phyloP scores from a whole-genome alignment of 2,888 invertebrate species.

The Napeogenes sylphis region DNA sequence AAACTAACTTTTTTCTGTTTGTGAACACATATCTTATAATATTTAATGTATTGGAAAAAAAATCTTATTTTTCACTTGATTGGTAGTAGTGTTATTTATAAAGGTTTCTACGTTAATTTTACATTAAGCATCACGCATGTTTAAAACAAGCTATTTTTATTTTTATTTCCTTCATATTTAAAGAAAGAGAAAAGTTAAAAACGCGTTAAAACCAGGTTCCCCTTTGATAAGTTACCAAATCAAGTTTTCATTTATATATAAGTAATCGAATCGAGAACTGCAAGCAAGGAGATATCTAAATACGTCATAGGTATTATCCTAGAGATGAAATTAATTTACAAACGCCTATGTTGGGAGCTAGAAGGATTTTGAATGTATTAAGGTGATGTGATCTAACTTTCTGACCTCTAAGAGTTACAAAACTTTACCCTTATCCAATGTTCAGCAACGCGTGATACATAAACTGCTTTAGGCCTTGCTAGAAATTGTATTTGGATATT shows the following conservation, averaged over 20 bases:
- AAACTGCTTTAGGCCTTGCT: constrained; percentile 14
- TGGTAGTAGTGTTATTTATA: too few relatives aligned
- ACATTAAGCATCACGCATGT: too few relatives aligned
- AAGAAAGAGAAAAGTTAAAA: too few relatives aligned
- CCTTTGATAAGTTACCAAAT: too few relatives aligned
- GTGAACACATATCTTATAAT: too few relatives aligned
- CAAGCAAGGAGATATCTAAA: constrained; percentile 1
- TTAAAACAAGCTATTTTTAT: too few relatives aligned
- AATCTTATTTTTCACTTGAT: too few relatives aligned
- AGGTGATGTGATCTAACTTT: constrained; percentile 12
- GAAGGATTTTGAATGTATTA: constrained; percentile 6
- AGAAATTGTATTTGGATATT: constrained; percentile 6
- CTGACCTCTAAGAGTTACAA: constrained; percentile 9
- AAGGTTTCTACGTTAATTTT: too few relatives aligned
- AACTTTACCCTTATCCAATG: constrained; percentile 27
- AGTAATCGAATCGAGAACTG: background rate
- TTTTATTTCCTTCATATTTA: too few relatives aligned
- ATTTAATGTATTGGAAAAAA: too few relatives aligned
- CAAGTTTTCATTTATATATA: too few relatives aligned
- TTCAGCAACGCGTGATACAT: constrained; percentile 25
- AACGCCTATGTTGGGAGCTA: background rate
- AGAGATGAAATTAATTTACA: constrained; percentile 2
- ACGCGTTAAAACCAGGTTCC: too few relatives aligned
- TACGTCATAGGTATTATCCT: constrained; percentile 7
- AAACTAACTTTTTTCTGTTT: background rate